Base-by-base conservation (phyloP, 2,797 vertebrate species). In the Micromesistius poutassou region DNA sequence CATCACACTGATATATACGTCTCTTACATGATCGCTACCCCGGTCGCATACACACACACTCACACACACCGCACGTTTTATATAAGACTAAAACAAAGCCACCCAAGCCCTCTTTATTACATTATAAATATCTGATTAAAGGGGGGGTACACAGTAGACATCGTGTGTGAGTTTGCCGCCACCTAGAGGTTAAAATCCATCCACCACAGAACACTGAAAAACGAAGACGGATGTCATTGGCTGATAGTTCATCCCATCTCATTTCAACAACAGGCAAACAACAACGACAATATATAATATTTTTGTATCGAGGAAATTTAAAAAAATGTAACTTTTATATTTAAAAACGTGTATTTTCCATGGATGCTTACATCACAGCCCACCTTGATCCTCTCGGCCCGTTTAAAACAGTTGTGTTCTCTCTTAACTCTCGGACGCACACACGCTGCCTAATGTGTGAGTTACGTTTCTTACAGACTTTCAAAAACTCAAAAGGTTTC, bases 121-220 rank as follows among this genome's bases (percentile, higher is more conserved):
- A 10, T 66, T 66, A 66, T 66, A 66, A 28, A 25, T 66, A 66
- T 66, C n/a, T 66, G 62, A 66, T 66, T 66, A 66, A 66, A 66
- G 62, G 62, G 62, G 1, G 22, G 22, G 62, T 66, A 66, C 25
- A 66, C 62, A 66, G 62, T 66, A 66, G 62, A 66, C n/a, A 22
- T 4, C 6, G 9, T 66, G 62, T 66, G 62, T 66, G n/a, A 25
- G 62, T 66, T 66, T 66, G 62, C 62, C n/a, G 62, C 62, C 62
- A 66, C 62, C 62, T 66, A 66, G 13, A 66, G 62, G 62, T 66
- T 28, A 3, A 66, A 66, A 66, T 66, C 62, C 62, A 28, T 66
- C 62, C 25, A 66, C 62, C 25, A 28, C n/a, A 2, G 7, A 66
- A 25, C 62, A 28, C 50, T 22, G 22, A 62, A 62, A 62, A 62